These are phyloP conservation scores for Eonycteris spelaea DNA, from an alignment of 2,113 vertebrate species.

Conservation along the genomic window DNA sequence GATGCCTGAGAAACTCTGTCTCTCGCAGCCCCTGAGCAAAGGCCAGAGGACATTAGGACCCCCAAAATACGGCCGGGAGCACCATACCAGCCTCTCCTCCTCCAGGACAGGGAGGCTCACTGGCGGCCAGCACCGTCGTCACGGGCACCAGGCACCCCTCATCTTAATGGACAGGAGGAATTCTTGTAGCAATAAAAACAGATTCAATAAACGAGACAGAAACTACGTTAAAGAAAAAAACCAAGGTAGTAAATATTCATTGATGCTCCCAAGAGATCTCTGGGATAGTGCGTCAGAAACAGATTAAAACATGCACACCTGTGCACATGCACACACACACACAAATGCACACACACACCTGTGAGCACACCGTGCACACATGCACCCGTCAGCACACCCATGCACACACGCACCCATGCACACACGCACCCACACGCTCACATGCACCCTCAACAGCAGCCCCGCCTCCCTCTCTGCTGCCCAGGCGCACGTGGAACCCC, in stretches of 20 bases:
- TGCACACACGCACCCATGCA: no score
- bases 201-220: slow-evolving; percentile 61
- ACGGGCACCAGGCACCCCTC: background rate
- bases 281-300: background rate
- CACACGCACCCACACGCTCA: no score
- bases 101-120: rapidly evolving
- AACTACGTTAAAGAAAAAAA: background rate
- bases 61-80: rapidly evolving
- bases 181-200: slow-evolving; percentile 63
- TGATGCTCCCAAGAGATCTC: background rate
- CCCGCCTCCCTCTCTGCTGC: background rate
- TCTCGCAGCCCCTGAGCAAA: background rate
- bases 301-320: background rate
- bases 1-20: background rate
- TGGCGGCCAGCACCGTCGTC: rapidly evolving
- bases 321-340: rapidly evolving
- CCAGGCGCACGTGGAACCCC: rapidly evolving
- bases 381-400: no score
- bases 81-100: rapidly evolving
- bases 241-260: slow-evolving; percentile 22
- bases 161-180: background rate
- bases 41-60: rapidly evolving
- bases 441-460: rapidly evolving
- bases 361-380: background rate
- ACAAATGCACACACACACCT: rapidly evolving